A percentile compares a stretch with the other conserved stretches of the same genome.
phyloP scores from a whole-genome alignment of 2,888 invertebrate species.

The Tachystola acroxantha region DNA sequence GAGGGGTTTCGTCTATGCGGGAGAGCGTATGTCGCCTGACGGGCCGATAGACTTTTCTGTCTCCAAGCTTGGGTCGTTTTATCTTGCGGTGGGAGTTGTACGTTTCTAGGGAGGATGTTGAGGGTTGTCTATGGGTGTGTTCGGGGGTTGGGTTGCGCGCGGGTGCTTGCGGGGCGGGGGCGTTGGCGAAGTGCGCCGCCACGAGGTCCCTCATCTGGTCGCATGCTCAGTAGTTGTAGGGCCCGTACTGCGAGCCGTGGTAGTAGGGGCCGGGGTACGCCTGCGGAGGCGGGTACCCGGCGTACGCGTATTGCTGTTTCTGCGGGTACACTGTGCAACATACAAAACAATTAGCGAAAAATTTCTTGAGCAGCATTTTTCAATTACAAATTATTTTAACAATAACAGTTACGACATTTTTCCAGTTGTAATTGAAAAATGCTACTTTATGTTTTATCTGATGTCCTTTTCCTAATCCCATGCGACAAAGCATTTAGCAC shows the following conservation, averaged over 20 bases:
- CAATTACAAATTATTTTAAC: not conserved
- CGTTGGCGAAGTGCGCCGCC: constrained; percentile 66
- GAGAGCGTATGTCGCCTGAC: constrained; percentile 56
- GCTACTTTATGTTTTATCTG: too few species aligned
- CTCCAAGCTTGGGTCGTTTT: constrained; percentile 49
- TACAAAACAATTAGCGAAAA: not conserved
- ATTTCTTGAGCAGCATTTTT: not conserved
- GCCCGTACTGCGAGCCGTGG: constrained; percentile 95
- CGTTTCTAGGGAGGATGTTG: constrained; percentile 44
- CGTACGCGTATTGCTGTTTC: constrained; percentile 95
- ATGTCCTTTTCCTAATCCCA: too few species aligned
- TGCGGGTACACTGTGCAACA: constrained; percentile 91
- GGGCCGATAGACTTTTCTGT: constrained; percentile 58
- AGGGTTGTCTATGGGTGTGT: constrained; percentile 24
- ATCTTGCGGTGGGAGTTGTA: constrained; percentile 65
- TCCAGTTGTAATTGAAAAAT: too few species aligned
- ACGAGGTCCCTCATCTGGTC: constrained; percentile 75
- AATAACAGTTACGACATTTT: too few species aligned
- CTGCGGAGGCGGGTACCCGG: constrained; percentile 89
- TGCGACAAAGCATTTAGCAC: not conserved
- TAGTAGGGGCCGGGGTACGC: constrained; percentile 94
- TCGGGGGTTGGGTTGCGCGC: constrained; percentile 52
- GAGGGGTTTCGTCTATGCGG: constrained; percentile 63
- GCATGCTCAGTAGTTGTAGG: constrained; percentile 90
- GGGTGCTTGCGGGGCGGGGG: constrained; percentile 70